Percentiles rank a stretch among this genome's conserved stretches.
Evolutionary conservation across 2,797 vertebrate species (phyloP).

Genomic region (Phataginus tricuspis): DNA sequence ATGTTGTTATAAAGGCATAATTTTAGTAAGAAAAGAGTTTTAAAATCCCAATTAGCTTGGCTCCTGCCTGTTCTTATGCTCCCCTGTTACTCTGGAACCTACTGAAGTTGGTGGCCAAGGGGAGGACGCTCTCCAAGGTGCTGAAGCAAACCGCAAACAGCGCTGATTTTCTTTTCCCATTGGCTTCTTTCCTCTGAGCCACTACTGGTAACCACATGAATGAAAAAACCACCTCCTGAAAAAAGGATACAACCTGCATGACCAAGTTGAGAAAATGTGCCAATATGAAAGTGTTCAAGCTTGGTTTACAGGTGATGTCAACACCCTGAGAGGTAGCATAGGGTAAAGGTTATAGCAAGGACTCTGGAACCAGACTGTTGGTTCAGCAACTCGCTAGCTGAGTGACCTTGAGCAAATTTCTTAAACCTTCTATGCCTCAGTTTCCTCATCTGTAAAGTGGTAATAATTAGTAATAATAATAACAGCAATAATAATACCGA

Average conservation of each 20-base stretch:
- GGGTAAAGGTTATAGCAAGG: neutral
- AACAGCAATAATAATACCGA: neutral
- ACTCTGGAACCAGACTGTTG: neutral
- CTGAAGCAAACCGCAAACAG: neutral
- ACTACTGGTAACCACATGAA: neutral
- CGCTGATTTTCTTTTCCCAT: neutral
- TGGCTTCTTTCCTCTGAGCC: neutral
- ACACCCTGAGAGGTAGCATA: neutral
- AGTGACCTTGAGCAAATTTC: neutral
- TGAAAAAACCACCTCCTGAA: neutral
- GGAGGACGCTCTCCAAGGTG: neutral
- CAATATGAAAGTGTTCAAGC: neutral
- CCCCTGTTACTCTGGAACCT: neutral
- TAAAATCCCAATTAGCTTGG: neutral
- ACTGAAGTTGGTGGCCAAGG: rapidly evolving
- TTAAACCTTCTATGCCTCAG: neutral
- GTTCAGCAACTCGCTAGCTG: neutral
- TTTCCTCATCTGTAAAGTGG: neutral
- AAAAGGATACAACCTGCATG: neutral
- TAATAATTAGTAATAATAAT: neutral
- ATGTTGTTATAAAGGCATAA: neutral
- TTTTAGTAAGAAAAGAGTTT: neutral
- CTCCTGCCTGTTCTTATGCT: neutral
- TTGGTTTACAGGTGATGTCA: neutral
- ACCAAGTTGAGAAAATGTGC: neutral